These are phyloP conservation scores for Eustalomyia histrio DNA, from an alignment of 2,888 invertebrate genomes.

Conservation along the genomic window DNA sequence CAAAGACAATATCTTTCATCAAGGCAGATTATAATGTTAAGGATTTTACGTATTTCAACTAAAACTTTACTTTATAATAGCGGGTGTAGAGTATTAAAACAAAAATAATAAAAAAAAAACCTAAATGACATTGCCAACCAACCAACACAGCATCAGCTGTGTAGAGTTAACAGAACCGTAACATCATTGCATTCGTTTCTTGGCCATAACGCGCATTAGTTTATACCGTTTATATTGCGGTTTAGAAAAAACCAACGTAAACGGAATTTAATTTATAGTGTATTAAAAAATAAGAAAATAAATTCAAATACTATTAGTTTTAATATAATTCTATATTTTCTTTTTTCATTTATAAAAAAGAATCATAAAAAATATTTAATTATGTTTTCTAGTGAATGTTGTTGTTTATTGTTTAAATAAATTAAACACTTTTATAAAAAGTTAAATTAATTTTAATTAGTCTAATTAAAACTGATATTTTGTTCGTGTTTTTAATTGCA, in stretches of 20 bases:
- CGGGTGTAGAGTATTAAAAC: conserved; percentile 8
- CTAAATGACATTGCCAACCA: conserved; percentile 8
- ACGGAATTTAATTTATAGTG: conserved; percentile 3
- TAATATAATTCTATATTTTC: not conserved
- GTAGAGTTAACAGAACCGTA: conserved; percentile 37
- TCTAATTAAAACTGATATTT: conserved; percentile 36
- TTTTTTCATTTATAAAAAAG: not conserved
- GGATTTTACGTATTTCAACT: not conserved
- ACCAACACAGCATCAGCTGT: conserved; percentile 36
- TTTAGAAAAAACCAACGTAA: not conserved
- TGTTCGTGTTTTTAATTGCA: conserved; percentile 13
- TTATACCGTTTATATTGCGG: conserved; percentile 28
- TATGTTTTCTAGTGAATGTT: not conserved
- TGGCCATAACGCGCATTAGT: conserved; percentile 46
- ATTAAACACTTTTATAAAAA: conserved; percentile 18
- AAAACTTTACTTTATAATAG: not conserved
- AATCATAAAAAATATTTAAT: not conserved
- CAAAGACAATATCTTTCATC: no score
- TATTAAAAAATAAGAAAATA: not conserved
- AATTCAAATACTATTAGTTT: not conserved
- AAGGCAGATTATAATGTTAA: no score
- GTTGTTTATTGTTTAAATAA: not conserved
- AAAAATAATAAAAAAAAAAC: not conserved
- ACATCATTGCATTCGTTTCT: conserved; percentile 49
- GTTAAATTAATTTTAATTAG: conserved; percentile 29